Evolutionary conservation across 2,888 invertebrate genomes (phyloP).

Genomic region (Alsophila aescularia): DNA sequence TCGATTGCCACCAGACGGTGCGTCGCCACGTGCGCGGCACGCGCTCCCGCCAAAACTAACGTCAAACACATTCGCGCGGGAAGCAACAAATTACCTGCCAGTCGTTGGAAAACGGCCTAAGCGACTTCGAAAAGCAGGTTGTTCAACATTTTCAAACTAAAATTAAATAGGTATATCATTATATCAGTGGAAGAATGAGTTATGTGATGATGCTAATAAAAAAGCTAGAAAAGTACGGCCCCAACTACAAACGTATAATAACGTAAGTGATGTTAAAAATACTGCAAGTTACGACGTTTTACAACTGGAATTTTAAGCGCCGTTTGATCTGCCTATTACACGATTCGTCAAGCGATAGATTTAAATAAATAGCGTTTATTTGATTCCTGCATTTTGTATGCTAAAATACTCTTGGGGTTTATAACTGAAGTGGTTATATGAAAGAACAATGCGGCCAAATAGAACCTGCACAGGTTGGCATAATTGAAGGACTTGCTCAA

Average conservation of each 20-base stretch:
- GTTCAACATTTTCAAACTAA: background rate
- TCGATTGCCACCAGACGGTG: slow-evolving; percentile 59
- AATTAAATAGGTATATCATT: background rate
- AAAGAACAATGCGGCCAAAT: too few species aligned
- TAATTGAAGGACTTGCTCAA: too few species aligned
- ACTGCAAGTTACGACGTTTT: background rate
- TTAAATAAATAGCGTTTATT: slow-evolving; percentile 16
- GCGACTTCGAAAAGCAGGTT: background rate
- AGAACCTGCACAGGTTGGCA: too few species aligned
- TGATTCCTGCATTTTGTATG: slow-evolving; percentile 14
- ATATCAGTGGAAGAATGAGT: background rate
- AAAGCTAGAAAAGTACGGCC: background rate
- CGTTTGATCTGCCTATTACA: slow-evolving; percentile 13
- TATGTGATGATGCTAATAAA: too few species aligned
- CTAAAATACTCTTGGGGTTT: background rate
- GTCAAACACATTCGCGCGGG: slow-evolving; percentile 54
- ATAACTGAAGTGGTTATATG: background rate
- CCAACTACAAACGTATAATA: background rate
- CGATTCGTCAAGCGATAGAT: slow-evolving; percentile 5
- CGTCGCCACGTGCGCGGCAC: slow-evolving; percentile 52
- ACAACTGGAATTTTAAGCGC: background rate
- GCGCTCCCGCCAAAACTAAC: slow-evolving; percentile 57
- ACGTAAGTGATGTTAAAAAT: background rate
- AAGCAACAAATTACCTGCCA: slow-evolving; percentile 26
- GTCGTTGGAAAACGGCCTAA: slow-evolving; percentile 1